Evolutionary conservation across 1,140 invertebrate genomes (phyloP).

Genomic region (Formica selysi): DNA sequence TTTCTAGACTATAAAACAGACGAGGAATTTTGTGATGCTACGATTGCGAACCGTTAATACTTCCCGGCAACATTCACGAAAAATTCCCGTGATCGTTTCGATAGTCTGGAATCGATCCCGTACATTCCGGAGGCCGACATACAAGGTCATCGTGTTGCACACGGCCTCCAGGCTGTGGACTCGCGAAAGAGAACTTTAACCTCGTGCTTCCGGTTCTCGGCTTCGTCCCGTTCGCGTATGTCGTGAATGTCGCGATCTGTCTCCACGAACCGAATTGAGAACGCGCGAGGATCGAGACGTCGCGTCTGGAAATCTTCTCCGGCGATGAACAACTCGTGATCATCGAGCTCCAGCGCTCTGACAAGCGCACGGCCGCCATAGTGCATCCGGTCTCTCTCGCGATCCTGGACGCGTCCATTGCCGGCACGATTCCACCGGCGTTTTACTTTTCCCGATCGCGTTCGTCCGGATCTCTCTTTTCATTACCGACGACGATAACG

Average conservation of each 20-base stretch:
- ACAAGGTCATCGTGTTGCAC: conserved; percentile 67
- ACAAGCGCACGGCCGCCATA: conserved; percentile 83
- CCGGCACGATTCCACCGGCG: neutral
- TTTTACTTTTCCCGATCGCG: neutral
- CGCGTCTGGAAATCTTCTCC: neutral
- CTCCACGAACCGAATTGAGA: neutral
- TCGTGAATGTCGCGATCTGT: neutral
- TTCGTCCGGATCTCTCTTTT: neutral
- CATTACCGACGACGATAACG: neutral
- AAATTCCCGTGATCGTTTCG: neutral
- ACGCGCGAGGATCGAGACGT: neutral
- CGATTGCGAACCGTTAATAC: neutral
- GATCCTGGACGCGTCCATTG: conserved; percentile 16
- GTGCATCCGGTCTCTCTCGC: conserved; percentile 80
- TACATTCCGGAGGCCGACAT: conserved; percentile 13
- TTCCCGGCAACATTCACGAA: neutral
- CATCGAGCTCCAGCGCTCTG: conserved; percentile 68
- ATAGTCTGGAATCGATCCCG: neutral
- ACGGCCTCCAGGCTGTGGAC: conserved; percentile 54
- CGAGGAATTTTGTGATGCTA: neutral
- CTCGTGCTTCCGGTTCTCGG: conserved; percentile 50
- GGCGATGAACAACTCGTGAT: conserved; percentile 31
- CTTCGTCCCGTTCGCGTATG: neutral
- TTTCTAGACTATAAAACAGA: neutral
- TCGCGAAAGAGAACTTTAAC: conserved; percentile 38